Conservation (phyloP, 1,140 invertebrate genomes). For the Holotrichia oblita region DNA sequence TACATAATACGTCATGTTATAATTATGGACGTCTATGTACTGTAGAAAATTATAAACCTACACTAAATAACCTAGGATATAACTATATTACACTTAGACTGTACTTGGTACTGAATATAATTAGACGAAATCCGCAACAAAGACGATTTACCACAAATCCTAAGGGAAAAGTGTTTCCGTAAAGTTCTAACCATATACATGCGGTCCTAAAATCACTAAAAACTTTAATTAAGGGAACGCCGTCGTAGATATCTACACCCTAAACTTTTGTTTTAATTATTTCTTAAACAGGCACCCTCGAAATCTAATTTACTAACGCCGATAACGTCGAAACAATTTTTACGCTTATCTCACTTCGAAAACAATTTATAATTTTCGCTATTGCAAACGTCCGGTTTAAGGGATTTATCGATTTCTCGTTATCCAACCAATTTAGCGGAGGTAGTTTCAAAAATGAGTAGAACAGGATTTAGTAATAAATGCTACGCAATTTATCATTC, state of each 20-base stretch:
- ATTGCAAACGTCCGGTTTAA: background rate
- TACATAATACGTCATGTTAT: too few relatives aligned
- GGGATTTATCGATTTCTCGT: background rate
- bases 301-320: background rate
- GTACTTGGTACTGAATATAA: too few relatives aligned
- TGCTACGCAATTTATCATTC: too few relatives aligned
- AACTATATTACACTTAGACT: too few relatives aligned
- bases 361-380: background rate
- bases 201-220: background rate
- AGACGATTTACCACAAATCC: background rate
- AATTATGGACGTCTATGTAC: too few relatives aligned
- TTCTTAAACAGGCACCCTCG: background rate
- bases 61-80: too few relatives aligned
- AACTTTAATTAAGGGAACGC: background rate
- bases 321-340: background rate
- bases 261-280: constrained; percentile 6
- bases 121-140: background rate
- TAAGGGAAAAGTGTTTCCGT: background rate
- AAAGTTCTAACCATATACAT: background rate
- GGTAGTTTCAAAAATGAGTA: too few relatives aligned
- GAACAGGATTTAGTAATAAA: too few relatives aligned
- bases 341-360: background rate
- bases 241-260: background rate
- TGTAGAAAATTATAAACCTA: too few relatives aligned
- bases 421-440: background rate